These are phyloP conservation scores for Molorchus minor DNA, from an alignment of 2,888 invertebrate genomes.

Conservation along the genomic window DNA sequence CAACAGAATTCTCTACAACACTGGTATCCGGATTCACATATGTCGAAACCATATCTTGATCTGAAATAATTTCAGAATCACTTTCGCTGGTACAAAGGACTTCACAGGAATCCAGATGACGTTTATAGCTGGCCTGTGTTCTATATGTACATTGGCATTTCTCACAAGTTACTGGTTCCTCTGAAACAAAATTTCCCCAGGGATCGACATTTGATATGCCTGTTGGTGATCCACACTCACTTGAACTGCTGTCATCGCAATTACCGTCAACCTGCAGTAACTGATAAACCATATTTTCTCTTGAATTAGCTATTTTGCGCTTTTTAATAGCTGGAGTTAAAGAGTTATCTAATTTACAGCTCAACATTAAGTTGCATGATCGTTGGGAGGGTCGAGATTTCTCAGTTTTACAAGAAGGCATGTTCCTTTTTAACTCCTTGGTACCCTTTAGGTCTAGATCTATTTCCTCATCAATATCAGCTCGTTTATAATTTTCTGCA, in stretches of 20 bases:
- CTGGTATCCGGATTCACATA: constrained; percentile 28
- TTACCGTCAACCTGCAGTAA: constrained; percentile 69
- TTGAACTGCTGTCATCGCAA: constrained; percentile 64
- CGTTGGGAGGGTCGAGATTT: constrained; percentile 66
- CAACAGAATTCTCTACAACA: constrained; percentile 35
- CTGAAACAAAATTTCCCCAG: constrained; percentile 63
- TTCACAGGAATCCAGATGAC: constrained; percentile 81
- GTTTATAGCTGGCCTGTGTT: constrained; percentile 81
- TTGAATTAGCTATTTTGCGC: constrained; percentile 66
- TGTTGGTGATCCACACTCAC: constrained; percentile 61
- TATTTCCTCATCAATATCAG: constrained; percentile 66
- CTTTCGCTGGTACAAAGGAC: constrained; percentile 83
- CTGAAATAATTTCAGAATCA: constrained; percentile 70
- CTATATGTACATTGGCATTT: constrained; percentile 88
- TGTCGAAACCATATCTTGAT: constrained; percentile 36
- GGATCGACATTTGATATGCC: constrained; percentile 46
- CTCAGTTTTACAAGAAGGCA: constrained; percentile 61
- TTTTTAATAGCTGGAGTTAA: constrained; percentile 73
- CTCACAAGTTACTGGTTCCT: constrained; percentile 84
- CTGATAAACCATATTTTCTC: constrained; percentile 61
- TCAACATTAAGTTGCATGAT: constrained; percentile 75
- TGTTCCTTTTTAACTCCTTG: constrained; percentile 70
- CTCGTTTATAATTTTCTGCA: constrained; percentile 56
- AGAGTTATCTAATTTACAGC: constrained; percentile 74
- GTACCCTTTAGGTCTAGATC: constrained; percentile 62